Base-by-base conservation (phyloP, 37 sponge, comb jelly and placozoan genomes). In the Ianthella basta region DNA sequence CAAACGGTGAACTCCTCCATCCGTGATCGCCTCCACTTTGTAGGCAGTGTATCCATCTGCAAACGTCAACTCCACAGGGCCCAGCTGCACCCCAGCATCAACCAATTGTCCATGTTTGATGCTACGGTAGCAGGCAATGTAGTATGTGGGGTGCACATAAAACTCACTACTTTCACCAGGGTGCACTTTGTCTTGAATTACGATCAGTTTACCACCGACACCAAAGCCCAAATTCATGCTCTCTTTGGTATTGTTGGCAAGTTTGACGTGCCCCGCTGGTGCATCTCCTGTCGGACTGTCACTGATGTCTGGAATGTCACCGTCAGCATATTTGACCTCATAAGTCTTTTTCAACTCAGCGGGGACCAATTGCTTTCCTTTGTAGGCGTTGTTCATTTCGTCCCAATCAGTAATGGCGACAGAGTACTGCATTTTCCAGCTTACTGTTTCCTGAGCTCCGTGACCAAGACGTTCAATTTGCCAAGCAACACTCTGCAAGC, bases 401-500 rank as follows among this genome's bases (percentile, higher is more conserved):
- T 37, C 41, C 39, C 39, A 75, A 20, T 75, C 44, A 37, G 78
- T n/a, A 37, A 75, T 75, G 78, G 78, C 30, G 1, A 40, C 50
- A n/a, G 21, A 20, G 4, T 44, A 75, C 18, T 75, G 0, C 78
- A 37, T 35, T 10, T 18, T 40, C 78, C 78, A 75, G 78, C 15
- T 38, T 0, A 40, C 78, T 10, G 15, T 40, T 0, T 34, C 50
- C 13, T 39, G 0, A 16, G 37, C 78, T 18, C 35, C 35, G 0
- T 39, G 44, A 37, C 37, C 37, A 1, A 75, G 24, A n/a, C 78
- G 41, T 37, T 41, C 41, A 32, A 75, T 41, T 41, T 75, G 38
- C 44, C 39, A 75, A 16, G 78, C 78, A 34, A 75, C 78, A 40
- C 78, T 75, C 21, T 75, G 16, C 44, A 75, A 38, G 15, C 78